Evolutionary conservation across 2,888 invertebrate genomes (phyloP).

Genomic region (Callimorpha dominula): DNA sequence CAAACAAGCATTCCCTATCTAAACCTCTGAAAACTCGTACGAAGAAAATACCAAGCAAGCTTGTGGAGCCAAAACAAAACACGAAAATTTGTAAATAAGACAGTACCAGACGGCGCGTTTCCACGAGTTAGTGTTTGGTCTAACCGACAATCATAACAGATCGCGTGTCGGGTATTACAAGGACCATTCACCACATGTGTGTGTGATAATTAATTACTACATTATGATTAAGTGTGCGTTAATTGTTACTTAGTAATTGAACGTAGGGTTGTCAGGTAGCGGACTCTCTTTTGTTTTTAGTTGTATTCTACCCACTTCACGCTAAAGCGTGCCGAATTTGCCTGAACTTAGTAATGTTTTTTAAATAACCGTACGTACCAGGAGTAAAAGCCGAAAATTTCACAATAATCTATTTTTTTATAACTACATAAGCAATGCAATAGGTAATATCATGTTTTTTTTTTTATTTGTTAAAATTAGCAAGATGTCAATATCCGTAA

Average conservation of each 20-base stretch:
- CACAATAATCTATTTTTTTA: too few relatives aligned
- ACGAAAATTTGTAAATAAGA: constrained; percentile 47
- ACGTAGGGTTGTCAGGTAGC: constrained; percentile 23
- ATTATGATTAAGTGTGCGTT: constrained; percentile 35
- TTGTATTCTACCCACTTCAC: not conserved
- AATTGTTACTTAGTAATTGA: constrained; percentile 45
- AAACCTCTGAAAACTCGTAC: constrained; percentile 2
- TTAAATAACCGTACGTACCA: not conserved
- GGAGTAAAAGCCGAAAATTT: too few relatives aligned
- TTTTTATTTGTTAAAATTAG: too few relatives aligned
- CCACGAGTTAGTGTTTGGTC: constrained; percentile 38
- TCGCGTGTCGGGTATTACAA: constrained; percentile 47
- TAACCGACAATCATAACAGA: constrained; percentile 34
- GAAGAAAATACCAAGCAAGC: constrained; percentile 20
- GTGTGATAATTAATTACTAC: constrained; percentile 45
- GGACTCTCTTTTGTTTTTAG: not conserved
- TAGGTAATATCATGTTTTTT: too few relatives aligned
- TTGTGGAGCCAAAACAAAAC: constrained; percentile 42
- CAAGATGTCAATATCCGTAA: too few relatives aligned
- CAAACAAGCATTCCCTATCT: not conserved
- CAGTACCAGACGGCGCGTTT: constrained; percentile 35
- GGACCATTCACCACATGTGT: constrained; percentile 49
- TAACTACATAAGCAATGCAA: too few relatives aligned
- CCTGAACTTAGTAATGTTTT: not conserved
- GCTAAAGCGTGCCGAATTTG: not conserved